A percentile compares a stretch with the other conserved stretches of the same genome.
These are phyloP conservation scores for Phataginus tricuspis DNA, from an alignment of 2,797 vertebrate genomes.

Conservation along the genomic window DNA sequence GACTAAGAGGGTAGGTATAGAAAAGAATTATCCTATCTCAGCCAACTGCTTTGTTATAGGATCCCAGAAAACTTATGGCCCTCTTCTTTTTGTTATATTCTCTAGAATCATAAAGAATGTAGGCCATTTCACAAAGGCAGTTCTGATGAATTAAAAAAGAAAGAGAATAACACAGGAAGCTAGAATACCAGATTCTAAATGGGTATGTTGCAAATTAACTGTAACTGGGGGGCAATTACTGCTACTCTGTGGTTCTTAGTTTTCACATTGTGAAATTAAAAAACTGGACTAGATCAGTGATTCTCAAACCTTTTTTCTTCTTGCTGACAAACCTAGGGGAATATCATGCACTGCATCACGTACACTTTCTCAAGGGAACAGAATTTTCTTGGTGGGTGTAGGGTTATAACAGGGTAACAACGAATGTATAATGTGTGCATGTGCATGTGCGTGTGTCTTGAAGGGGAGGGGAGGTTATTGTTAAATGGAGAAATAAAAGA, in stretches of 20 bases:
- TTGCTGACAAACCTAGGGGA: neutral
- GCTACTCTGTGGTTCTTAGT: neutral
- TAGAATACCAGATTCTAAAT: neutral
- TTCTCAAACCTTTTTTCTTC: neutral
- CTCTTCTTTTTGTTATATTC: neutral
- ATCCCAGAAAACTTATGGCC: neutral
- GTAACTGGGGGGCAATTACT: neutral
- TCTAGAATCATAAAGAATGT: neutral
- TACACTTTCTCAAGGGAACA: neutral
- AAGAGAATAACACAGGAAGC: neutral
- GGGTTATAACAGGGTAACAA: neutral
- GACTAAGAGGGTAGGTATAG: neutral
- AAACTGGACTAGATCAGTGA: neutral
- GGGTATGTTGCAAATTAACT: neutral
- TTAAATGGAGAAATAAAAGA: slow-evolving; percentile 24
- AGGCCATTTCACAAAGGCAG: neutral
- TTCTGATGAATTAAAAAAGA: slow-evolving; percentile 23
- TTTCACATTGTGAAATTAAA: neutral
- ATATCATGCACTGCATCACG: neutral
- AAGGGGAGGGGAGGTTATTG: neutral
- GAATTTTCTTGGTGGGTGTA: neutral
- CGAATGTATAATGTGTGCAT: neutral
- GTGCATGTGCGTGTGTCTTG: neutral
- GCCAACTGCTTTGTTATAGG: neutral
- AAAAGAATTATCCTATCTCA: slow-evolving; percentile 14